Evolutionary conservation across 2,888 invertebrate species (phyloP).

Genomic region (Nomada hirtipes): DNA sequence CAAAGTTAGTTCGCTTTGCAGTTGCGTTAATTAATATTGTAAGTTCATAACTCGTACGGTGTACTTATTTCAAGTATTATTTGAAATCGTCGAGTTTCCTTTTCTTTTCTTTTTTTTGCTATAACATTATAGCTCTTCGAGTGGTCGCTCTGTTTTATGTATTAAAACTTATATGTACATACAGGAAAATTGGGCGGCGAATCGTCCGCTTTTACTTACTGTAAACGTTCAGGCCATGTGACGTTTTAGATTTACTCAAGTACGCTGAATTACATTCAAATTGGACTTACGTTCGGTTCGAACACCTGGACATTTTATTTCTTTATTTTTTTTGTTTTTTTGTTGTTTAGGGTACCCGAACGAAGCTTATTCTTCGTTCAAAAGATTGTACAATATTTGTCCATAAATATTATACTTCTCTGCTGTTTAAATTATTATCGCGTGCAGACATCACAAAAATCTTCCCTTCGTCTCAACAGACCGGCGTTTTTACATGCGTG

Average conservation of each 20-base stretch:
- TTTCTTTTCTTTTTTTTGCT: not conserved
- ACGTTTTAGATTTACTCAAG: constrained; percentile 36
- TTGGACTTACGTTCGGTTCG: constrained; percentile 22
- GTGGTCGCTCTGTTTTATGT: constrained; percentile 21
- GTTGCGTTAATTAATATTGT: constrained; percentile 33
- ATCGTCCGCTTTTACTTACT: constrained; percentile 43
- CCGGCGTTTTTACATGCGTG: constrained; percentile 54
- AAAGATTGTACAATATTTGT: constrained; percentile 41
- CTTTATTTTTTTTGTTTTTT: not conserved
- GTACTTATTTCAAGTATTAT: constrained; percentile 69
- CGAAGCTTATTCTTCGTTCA: constrained; percentile 32
- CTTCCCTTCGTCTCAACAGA: constrained; percentile 24
- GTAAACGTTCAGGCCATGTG: constrained; percentile 15
- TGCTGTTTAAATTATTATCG: constrained; percentile 43
- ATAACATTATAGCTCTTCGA: not conserved
- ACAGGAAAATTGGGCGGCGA: constrained; percentile 22
- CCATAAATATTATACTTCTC: constrained; percentile 32
- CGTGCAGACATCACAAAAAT: constrained; percentile 55
- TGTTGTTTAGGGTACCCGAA: not conserved
- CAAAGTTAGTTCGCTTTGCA: constrained; percentile 6
- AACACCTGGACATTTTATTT: not conserved
- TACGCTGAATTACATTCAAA: constrained; percentile 26
- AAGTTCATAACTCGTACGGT: constrained; percentile 64
- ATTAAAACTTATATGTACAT: constrained; percentile 46
- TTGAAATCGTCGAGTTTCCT: constrained; percentile 56